Conservation (phyloP, 2,797 vertebrate species). For the Australoheros facetus region DNA sequence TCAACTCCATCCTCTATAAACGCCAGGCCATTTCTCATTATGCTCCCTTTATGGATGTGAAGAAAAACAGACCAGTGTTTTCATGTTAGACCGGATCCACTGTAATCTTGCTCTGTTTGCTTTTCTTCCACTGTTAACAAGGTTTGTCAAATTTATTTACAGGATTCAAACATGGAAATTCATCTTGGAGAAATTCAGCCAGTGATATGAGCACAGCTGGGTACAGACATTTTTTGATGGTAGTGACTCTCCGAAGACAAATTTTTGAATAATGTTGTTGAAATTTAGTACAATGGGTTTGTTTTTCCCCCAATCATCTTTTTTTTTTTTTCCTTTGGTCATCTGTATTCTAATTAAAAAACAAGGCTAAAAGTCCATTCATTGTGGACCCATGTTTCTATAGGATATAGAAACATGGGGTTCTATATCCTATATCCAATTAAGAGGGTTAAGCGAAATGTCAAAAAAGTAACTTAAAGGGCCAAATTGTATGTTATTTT, state of each 20-base stretch:
- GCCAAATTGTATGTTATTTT: too few relatives aligned
- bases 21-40: slow-evolving; percentile 14
- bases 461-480: too few relatives aligned
- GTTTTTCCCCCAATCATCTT: rapidly evolving
- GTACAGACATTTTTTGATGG: neutral
- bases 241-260: neutral
- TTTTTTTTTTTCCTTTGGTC: too few relatives aligned
- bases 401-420: too few relatives aligned
- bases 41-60: neutral
- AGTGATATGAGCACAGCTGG: neutral
- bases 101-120: neutral
- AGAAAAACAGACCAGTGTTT: neutral
- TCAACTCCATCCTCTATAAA: slow-evolving; percentile 20
- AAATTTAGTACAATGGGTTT: neutral
- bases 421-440: too few relatives aligned
- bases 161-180: neutral
- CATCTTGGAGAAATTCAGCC: neutral
- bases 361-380: neutral
- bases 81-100: neutral
- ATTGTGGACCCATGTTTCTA: neutral
- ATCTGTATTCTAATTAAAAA: neutral
- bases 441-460: too few relatives aligned
- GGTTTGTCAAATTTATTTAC: neutral
- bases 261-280: neutral
- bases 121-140: neutral